Conservation (phyloP, 2,113 vertebrate species). For the Hippocampus zosterae region DNA sequence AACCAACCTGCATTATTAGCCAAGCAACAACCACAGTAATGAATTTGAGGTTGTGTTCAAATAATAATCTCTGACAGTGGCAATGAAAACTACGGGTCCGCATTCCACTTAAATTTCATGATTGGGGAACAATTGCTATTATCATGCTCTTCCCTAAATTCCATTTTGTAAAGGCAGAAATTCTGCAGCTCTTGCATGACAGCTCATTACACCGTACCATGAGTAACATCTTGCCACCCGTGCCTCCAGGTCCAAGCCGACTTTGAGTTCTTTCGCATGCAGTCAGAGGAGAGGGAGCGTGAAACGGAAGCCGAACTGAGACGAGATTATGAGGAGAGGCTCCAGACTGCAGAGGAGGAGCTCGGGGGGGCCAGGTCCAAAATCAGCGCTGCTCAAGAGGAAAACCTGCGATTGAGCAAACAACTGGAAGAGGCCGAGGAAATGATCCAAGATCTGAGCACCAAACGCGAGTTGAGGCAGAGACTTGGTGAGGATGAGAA, state of each 20-base stretch:
- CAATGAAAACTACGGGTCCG: no score
- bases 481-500: constrained; percentile 47
- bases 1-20: no score
- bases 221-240: constrained; percentile 2
- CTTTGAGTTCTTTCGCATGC: constrained; percentile 63
- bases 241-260: constrained; percentile 62
- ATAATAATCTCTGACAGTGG: no score
- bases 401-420: constrained; percentile 61
- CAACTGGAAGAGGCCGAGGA: constrained; percentile 69
- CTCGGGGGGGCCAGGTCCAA: constrained; percentile 58
- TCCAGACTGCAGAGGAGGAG: constrained; percentile 57
- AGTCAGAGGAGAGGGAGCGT: constrained; percentile 67
- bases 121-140: no score
- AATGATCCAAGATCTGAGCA: constrained; percentile 64
- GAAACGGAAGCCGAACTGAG: constrained; percentile 64
- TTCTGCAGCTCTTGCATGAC: background rate
- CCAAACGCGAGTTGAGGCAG: constrained; percentile 64
- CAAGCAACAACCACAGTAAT: no score
- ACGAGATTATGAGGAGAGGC: constrained; percentile 59
- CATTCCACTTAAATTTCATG: no score
- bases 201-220: background rate
- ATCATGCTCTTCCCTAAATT: no score
- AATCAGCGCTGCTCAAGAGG: constrained; percentile 59
- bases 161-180: background rate
- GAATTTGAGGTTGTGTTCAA: no score